Conservation (phyloP, 2,797 vertebrate species). For the Apogon talboti region DNA sequence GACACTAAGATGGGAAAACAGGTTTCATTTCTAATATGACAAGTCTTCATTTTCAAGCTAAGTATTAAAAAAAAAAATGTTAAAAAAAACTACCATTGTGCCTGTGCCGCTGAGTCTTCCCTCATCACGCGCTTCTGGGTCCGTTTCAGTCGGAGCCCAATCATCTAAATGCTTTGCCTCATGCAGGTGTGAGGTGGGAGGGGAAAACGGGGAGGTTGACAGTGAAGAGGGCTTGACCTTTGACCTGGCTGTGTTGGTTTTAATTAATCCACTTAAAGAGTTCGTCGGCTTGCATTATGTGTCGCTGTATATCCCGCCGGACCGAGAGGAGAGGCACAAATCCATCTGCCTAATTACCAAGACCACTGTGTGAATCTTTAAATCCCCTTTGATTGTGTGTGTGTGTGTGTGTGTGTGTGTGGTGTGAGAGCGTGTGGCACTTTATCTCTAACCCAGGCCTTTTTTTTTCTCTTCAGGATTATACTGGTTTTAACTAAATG, state of each 20-base stretch:
- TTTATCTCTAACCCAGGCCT: conserved; percentile 43
- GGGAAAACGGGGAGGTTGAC: conserved; percentile 17
- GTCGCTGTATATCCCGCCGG: conserved; percentile 54
- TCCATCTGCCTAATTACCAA: conserved; percentile 74
- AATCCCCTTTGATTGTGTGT: conserved; percentile 61
- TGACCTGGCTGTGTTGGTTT: conserved; percentile 78
- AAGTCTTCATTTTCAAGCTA: neutral
- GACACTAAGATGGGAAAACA: neutral
- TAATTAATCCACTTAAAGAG: conserved; percentile 83
- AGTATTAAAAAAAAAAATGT: neutral
- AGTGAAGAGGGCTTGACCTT: conserved; percentile 68
- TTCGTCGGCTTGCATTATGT: conserved; percentile 59
- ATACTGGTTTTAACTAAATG: conserved; percentile 36
- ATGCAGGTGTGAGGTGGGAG: neutral
- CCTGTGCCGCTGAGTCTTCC: neutral
- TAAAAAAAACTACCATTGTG: too few relatives aligned
- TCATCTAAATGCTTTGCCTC: conserved; percentile 5
- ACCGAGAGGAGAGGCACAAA: conserved; percentile 58
- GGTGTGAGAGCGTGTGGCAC: conserved; percentile 31
- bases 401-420: conserved; percentile 32
- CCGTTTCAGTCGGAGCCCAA: conserved; percentile 9
- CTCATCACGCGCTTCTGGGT: neutral
- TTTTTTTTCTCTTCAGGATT: conserved; percentile 49
- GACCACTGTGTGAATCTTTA: conserved; percentile 66
- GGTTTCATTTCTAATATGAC: neutral